Conservation (phyloP, 2,113 vertebrate genomes). For the Lontra canadensis region DNA sequence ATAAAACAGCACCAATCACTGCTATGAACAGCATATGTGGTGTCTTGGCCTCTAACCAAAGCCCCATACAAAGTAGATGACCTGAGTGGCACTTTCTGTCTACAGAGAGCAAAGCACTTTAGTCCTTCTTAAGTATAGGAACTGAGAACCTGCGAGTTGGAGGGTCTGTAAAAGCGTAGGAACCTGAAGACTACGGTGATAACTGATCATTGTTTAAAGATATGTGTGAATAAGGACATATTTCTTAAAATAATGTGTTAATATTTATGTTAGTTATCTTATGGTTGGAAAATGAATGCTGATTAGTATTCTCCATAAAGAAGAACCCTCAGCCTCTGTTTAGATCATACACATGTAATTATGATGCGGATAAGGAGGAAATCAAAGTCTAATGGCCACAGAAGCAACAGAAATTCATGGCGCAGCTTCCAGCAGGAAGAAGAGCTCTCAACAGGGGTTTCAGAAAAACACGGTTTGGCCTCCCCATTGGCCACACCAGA, state of each 20-base stretch:
- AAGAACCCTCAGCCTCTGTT: neutral
- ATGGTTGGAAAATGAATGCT: neutral
- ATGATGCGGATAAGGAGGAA: neutral
- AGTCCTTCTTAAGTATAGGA: neutral
- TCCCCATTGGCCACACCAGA: neutral
- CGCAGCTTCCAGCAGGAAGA: neutral
- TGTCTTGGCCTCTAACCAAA: neutral
- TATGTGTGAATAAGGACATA: neutral
- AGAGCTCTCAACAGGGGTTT: neutral
- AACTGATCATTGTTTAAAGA: neutral
- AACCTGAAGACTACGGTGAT: neutral
- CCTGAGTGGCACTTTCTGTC: neutral
- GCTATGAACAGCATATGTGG: neutral
- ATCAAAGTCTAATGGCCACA: neutral
- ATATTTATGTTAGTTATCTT: neutral
- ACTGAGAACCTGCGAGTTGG: neutral
- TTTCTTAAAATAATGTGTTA: neutral
- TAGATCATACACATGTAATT: neutral
- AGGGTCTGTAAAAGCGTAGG: neutral
- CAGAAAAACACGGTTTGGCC: neutral
- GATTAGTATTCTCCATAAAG: neutral
- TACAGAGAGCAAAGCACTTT: neutral
- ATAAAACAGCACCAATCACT: neutral
- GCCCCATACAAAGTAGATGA: neutral
- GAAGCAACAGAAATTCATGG: neutral